Conservation (phyloP, 2,888 invertebrate genomes). For the Anagyrus pseudococci region DNA sequence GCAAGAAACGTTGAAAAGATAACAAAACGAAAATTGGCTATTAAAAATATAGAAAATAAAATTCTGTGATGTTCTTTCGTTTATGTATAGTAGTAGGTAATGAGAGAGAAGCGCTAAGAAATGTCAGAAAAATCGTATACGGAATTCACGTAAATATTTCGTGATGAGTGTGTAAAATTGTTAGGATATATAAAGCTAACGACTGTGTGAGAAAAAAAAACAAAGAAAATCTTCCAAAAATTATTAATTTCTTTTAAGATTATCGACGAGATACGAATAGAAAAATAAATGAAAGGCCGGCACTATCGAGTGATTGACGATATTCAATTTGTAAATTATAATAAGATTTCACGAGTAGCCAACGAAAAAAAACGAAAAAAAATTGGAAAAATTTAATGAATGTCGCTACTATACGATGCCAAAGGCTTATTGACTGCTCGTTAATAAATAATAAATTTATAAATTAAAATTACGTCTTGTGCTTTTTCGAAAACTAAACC, state of each 20-base stretch:
- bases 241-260: constrained; percentile 37
- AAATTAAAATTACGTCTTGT: constrained; percentile 35
- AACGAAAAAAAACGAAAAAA: constrained; percentile 18
- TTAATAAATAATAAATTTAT: constrained; percentile 30
- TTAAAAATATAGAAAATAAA: constrained; percentile 47
- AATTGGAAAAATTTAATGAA: constrained; percentile 33
- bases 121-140: constrained; percentile 53
- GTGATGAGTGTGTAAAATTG: constrained; percentile 52
- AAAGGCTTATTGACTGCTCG: constrained; percentile 54
- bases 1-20: constrained; percentile 35
- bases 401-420: constrained; percentile 53
- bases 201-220: constrained; percentile 29
- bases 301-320: constrained; percentile 25
- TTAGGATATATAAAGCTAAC: constrained; percentile 28
- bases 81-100: constrained; percentile 52
- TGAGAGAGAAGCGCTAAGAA: constrained; percentile 40
- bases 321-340: constrained; percentile 26
- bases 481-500: constrained; percentile 47
- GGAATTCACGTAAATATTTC: constrained; percentile 57
- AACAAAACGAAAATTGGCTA: constrained; percentile 55
- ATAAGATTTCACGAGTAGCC: constrained; percentile 34
- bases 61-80: constrained; percentile 62
- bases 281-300: constrained; percentile 15
- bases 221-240: constrained; percentile 39
- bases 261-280: constrained; percentile 12